These are phyloP conservation scores for Rhagoletis zephyria DNA, from an alignment of 1,140 invertebrate genomes.

Conservation along the genomic window DNA sequence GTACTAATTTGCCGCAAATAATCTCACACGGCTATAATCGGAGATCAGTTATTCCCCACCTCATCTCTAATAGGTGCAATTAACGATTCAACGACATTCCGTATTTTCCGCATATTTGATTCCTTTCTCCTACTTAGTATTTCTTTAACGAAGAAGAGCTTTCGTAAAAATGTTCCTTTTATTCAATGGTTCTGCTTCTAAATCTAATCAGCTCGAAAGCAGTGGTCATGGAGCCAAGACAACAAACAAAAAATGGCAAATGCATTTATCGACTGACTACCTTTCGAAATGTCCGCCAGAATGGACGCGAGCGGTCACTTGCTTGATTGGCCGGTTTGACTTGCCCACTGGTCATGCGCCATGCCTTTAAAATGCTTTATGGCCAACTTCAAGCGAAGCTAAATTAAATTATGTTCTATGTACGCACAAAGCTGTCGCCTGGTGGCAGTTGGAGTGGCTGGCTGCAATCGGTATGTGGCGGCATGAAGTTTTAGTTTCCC, in stretches of 20 bases:
- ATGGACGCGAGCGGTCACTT: neutral
- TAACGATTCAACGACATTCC: no score
- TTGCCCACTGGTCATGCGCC: neutral
- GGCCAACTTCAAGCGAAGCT: neutral
- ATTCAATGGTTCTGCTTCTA: no score
- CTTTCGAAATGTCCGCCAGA: neutral
- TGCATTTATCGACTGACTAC: neutral
- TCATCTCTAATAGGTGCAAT: no score
- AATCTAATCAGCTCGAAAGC: no score
- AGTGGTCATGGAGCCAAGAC: no score
- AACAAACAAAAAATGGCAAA: neutral
- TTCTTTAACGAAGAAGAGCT: no score
- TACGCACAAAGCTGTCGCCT: neutral
- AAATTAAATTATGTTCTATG: slow-evolving; percentile 3
- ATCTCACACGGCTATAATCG: no score
- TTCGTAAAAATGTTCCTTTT: no score
- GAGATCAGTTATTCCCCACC: no score
- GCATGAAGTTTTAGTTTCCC: neutral
- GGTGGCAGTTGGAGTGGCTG: neutral
- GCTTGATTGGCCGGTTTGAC: slow-evolving; percentile 13
- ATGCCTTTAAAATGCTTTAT: slow-evolving; percentile 14
- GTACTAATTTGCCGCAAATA: no score
- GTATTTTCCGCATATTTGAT: no score
- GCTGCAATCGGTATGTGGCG: slow-evolving; percentile 29
- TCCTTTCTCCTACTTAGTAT: no score